Evolutionary conservation across 1,140 invertebrate genomes (phyloP), one percentile per base, ranked within the genome.

Genomic region (Saccostrea glomerata): DNA sequence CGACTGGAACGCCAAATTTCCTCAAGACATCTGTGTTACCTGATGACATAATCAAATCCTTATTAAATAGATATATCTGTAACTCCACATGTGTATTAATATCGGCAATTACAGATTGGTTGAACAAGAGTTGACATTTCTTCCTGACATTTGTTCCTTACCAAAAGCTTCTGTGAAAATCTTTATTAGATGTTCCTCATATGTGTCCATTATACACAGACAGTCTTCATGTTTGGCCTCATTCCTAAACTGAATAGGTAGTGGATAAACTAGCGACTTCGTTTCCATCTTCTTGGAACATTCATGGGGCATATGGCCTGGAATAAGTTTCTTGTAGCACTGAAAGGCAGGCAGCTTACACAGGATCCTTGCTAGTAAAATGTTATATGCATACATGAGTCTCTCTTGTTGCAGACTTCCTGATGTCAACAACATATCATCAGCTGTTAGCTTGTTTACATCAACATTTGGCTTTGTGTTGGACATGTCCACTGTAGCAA

Each of bases 171-270:
- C 23, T 85, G 54, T 56, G 23, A 58, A 85, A 13, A 25, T 36
- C 23, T 56, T 85, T 36, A 58, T 40, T 7, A 63, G 7, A 30
- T 56, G 23, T 11, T 58, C 36, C n/a, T 85, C 84, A 13, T 60
- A 85, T 0, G 9, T 23, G 23, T 85, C 84, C 84, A 60, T 85
- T 7, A 85, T 85, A n/a, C 15, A 17, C 2, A 85, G 13, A 55
- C 84, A 85, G 36, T 85, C 55, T n/a, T 85, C 84, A 40, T 85
- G 84, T n/a, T 85, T 25, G n/a, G 84, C 54, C 25, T 85, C 56
- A 60, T 85, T 85, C 20, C 58, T 60, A 20, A 85, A 85, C 55
- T 58, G 55, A 3, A 85, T 85, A 5, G 84, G 84, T 11, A 85
- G 54, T 85, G 84, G 84, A 12, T 58, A 23, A 13, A 85, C 84